Evolutionary conservation across 2,113 vertebrate genomes (phyloP).

Genomic region (Empidonax alnorum): DNA sequence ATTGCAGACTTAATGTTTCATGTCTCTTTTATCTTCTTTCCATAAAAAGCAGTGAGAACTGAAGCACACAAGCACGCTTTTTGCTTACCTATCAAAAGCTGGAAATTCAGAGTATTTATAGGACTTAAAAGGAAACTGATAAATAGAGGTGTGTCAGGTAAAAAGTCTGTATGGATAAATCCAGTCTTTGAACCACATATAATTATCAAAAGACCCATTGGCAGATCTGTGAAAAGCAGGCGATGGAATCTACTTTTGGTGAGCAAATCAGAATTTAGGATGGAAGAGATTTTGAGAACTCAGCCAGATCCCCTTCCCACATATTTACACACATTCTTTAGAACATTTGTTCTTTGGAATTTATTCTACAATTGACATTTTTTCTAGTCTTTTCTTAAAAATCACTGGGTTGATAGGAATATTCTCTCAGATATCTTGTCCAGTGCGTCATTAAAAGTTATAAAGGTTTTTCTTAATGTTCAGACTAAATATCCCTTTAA

Average conservation of each 20-base stretch:
- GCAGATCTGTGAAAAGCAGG: not conserved
- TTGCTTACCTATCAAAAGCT: not conserved
- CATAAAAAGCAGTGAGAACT: not conserved
- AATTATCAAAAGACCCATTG: not conserved
- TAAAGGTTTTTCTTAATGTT: not conserved
- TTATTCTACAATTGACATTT: not conserved
- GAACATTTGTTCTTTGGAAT: not conserved
- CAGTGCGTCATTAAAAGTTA: not conserved
- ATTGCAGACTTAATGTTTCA: constrained; percentile 11
- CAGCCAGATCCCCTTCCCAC: not conserved
- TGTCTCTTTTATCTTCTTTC: constrained; percentile 16
- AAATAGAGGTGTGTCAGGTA: not conserved
- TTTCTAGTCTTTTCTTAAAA: not conserved
- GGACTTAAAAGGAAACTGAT: not conserved
- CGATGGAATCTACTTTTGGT: not conserved
- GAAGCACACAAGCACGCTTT: not conserved
- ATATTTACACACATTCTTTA: not conserved
- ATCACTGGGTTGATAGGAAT: not conserved
- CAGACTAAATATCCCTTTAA: not conserved
- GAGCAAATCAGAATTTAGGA: not conserved
- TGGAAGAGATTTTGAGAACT: not conserved
- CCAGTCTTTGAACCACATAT: not conserved
- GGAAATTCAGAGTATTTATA: not conserved
- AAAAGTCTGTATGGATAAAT: not conserved
- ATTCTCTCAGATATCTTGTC: not conserved